Evolutionary conservation across 2,888 invertebrate genomes (phyloP).

Genomic region (Aradus depressus): DNA sequence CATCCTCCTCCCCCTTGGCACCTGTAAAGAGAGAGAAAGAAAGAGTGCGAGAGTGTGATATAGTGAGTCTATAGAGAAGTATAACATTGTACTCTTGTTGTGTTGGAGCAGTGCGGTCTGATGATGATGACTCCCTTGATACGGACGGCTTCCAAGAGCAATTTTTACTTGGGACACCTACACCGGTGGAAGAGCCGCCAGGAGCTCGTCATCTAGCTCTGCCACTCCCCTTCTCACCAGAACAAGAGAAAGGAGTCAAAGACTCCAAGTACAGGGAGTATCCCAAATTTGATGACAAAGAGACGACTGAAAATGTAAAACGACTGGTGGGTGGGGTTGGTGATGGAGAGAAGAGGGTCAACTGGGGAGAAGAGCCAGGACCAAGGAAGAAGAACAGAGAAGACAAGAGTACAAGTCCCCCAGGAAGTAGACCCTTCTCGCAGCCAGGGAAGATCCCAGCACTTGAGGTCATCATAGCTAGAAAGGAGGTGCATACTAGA

Average conservation of each 20-base stretch:
- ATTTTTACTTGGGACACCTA: slow-evolving; percentile 41
- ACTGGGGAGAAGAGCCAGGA: slow-evolving; percentile 21
- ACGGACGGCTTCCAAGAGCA: slow-evolving; percentile 42
- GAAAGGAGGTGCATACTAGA: slow-evolving; percentile 43
- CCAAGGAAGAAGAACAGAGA: slow-evolving; percentile 29
- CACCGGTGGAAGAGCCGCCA: slow-evolving; percentile 32
- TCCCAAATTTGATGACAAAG: slow-evolving; percentile 29
- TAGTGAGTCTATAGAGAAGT: slow-evolving; percentile 21
- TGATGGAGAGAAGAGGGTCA: slow-evolving; percentile 35
- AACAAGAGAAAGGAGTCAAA: slow-evolving; percentile 33
- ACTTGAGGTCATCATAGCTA: slow-evolving; percentile 42
- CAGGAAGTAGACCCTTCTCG: slow-evolving; percentile 27
- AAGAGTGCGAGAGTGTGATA: slow-evolving; percentile 23
- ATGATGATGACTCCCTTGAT: slow-evolving; percentile 44
- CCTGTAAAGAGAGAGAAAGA: slow-evolving; percentile 24
- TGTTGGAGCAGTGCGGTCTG: slow-evolving; percentile 35
- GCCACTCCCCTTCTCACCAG: slow-evolving; percentile 27
- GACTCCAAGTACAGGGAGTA: slow-evolving; percentile 33
- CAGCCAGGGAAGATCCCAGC: slow-evolving; percentile 33
- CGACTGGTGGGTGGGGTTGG: slow-evolving; percentile 34
- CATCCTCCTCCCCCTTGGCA: slow-evolving; percentile 25
- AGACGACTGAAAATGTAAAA: slow-evolving; percentile 30
- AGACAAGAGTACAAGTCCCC: slow-evolving; percentile 33
- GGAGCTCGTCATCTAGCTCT: slow-evolving; percentile 24
- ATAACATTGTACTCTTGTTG: too few relatives aligned